Conservation (phyloP, 2,797 vertebrate species). For the Semaprochilodus insignis region DNA sequence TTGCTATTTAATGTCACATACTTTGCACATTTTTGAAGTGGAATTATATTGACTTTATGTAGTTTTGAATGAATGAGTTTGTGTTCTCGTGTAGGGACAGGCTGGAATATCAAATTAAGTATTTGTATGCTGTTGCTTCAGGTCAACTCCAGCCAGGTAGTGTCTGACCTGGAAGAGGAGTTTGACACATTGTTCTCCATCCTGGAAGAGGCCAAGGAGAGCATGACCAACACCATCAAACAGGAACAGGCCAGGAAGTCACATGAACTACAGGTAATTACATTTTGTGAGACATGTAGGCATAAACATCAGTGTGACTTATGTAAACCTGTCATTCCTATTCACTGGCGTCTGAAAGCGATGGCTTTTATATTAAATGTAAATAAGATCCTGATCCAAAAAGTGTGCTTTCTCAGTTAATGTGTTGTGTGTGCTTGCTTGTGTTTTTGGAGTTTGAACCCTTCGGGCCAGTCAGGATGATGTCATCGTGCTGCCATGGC, state of each 20-base stretch:
- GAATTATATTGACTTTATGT: too few species aligned
- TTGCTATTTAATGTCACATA: too few species aligned
- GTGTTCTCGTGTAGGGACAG: too few species aligned
- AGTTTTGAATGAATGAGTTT: too few species aligned
- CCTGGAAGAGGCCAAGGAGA: slow-evolving; percentile 85
- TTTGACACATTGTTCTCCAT: slow-evolving; percentile 86
- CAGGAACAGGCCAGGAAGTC: slow-evolving; percentile 83
- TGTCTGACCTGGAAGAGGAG: slow-evolving; percentile 89
- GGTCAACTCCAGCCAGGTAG: slow-evolving; percentile 86
- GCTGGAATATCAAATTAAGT: background rate
- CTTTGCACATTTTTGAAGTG: too few species aligned
- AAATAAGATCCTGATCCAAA: background rate
- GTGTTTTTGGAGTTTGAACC: slow-evolving; percentile 15
- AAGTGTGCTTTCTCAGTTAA: background rate
- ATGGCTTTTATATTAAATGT: background rate
- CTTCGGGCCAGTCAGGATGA: slow-evolving; percentile 47
- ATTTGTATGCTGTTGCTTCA: slow-evolving; percentile 63
- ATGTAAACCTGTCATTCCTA: background rate
- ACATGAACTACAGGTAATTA: slow-evolving; percentile 83
- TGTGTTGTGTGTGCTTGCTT: slow-evolving; percentile 16
- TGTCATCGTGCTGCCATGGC: slow-evolving; percentile 61
- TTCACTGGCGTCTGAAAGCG: background rate
- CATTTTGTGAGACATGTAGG: background rate
- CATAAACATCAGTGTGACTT: background rate
- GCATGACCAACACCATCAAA: slow-evolving; percentile 83